Evolutionary conservation across 2,888 invertebrate genomes (phyloP).

Genomic region (Sipha maydis): DNA sequence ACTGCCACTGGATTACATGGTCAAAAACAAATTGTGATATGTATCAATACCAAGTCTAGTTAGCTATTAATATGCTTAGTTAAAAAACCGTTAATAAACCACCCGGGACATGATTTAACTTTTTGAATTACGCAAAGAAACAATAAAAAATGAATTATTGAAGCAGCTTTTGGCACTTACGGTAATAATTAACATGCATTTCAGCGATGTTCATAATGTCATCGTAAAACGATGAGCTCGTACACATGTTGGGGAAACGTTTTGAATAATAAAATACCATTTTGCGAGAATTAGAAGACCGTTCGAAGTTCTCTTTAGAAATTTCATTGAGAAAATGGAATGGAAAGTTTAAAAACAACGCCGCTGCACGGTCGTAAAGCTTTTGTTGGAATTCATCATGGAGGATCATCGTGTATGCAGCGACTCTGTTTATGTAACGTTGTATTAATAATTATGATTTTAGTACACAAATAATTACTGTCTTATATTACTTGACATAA

Average conservation of each 20-base stretch:
- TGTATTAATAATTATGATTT: neutral
- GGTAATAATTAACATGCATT: slow-evolving; percentile 13
- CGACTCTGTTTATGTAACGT: neutral
- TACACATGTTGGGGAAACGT: slow-evolving; percentile 47
- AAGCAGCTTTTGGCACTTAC: slow-evolving; percentile 9
- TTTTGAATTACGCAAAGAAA: neutral
- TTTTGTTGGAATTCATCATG: slow-evolving; percentile 7
- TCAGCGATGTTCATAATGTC: slow-evolving; percentile 35
- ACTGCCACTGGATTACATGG: too few relatives aligned
- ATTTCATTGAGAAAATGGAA: neutral
- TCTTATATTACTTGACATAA: too few relatives aligned
- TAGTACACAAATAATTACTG: too few relatives aligned
- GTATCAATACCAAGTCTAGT: too few relatives aligned
- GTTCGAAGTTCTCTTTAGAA: slow-evolving; percentile 16
- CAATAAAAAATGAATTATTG: neutral
- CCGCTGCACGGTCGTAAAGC: neutral
- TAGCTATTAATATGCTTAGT: too few relatives aligned
- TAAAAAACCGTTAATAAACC: too few relatives aligned
- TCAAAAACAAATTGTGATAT: too few relatives aligned
- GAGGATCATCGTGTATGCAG: slow-evolving; percentile 9
- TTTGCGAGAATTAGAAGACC: neutral
- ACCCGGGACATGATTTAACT: too few relatives aligned
- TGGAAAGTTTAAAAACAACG: slow-evolving; percentile 2
- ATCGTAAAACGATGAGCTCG: slow-evolving; percentile 33
- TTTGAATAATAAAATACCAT: slow-evolving; percentile 30